Evolutionary conservation across 2,888 invertebrate genomes (phyloP), one percentile per base, ranked within the genome.

Genomic region (Eumacrocentrus americanus): DNA sequence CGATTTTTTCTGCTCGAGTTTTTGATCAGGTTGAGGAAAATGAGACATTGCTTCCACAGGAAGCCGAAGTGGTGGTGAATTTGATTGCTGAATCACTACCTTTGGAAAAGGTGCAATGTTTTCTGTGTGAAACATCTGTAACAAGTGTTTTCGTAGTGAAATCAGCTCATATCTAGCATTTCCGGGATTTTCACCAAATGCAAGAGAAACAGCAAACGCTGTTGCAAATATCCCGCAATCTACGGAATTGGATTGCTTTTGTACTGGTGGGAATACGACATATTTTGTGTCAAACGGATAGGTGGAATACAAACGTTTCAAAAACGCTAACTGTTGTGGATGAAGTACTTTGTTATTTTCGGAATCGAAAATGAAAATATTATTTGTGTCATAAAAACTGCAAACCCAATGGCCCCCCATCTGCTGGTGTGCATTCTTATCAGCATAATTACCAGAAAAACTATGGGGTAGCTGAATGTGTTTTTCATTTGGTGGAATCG

Each of bases 161-260:
- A 18, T 14, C 12, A 11, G 34, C 18, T 35, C 35, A 35, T 34
- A 50, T 14, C 2, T 14, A 34, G 29, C 29, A 11, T 29, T 35
- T 50, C 18, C 16, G 29, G 50, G 50, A 18, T 50, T 25, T 11
- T 50, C 35, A 2, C 35, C 35, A 1, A 20, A 11, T 7, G 37
- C 37, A 22, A 35, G 18, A 12, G 37, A 35, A 2, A 34, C 12
- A 16, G 51, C 37, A 22, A 20, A 35, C 5, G 35, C 51, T 11
- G 35, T 51, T 4, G 29, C 37, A 16, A 37, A 51, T 18, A 51
- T 7, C 2, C 51, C 51, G 35, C 51, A 51, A 38, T 51, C 51
- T 5, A 3, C 18, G 1, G 20, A 11, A 37, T 51, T 51, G 1
- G 12, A 35, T 37, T 51, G 51, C 20, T 12, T 35, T 20, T 20